Conservation (phyloP, 2,797 vertebrate species). For the Emydoidea blandingii region DNA sequence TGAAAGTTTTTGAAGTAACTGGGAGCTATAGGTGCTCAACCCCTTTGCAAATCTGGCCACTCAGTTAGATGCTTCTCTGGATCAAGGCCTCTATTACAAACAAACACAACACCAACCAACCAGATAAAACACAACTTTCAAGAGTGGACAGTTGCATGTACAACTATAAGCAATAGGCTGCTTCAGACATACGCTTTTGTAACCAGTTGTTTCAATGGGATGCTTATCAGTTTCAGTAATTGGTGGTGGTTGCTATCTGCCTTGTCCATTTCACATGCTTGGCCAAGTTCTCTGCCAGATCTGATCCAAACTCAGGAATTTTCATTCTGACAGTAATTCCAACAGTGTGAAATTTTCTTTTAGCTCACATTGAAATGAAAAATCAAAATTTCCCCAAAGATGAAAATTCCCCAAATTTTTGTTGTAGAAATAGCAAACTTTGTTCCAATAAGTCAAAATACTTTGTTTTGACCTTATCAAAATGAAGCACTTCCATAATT, state of each 20-base stretch:
- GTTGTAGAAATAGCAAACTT: not conserved
- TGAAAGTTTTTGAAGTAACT: not conserved
- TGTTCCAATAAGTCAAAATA: not conserved
- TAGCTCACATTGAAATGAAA: not conserved
- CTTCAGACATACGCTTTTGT: not conserved
- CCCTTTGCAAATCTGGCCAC: not conserved
- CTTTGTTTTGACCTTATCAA: not conserved
- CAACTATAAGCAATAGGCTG: constrained; percentile 2
- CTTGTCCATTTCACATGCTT: not conserved
- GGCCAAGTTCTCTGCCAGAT: not conserved
- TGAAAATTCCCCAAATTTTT: not conserved
- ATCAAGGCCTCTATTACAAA: not conserved
- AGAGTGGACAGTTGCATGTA: not conserved
- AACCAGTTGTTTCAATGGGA: constrained; percentile 5
- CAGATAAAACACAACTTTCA: not conserved
- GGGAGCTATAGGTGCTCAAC: not conserved
- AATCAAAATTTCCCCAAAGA: not conserved
- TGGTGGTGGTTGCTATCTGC: not conserved
- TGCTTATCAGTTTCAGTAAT: not conserved
- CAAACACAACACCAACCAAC: not conserved
- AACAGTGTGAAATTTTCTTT: not conserved
- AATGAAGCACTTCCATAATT: not conserved
- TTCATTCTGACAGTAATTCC: not conserved
- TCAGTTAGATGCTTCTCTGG: not conserved
- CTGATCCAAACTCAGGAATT: not conserved